Percentiles rank a stretch among this genome's conserved stretches.
These are phyloP conservation scores for Popillia japonica DNA, from an alignment of 1,140 invertebrate genomes.

Conservation along the genomic window DNA sequence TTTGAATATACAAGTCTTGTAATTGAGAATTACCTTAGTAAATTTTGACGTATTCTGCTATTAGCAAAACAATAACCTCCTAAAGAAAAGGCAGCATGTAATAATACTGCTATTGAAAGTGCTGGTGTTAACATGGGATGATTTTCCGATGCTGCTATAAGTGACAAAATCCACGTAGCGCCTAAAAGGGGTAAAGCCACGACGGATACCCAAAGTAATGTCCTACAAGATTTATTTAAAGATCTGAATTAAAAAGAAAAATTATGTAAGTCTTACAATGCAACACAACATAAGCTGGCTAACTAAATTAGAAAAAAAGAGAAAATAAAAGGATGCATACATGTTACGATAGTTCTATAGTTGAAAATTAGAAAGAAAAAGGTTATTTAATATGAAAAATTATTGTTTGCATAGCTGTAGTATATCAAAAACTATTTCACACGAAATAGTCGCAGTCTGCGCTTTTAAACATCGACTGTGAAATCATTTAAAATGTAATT, in stretches of 20 bases:
- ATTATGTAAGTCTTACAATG: slow-evolving; percentile 14
- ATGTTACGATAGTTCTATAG: background rate
- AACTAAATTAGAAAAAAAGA: slow-evolving; percentile 52
- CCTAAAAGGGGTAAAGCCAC: slow-evolving; percentile 80
- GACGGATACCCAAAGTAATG: slow-evolving; percentile 84
- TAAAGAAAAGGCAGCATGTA: slow-evolving; percentile 80
- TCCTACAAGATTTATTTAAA: slow-evolving; percentile 63
- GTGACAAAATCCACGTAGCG: slow-evolving; percentile 80
- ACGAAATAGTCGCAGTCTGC: too few species aligned
- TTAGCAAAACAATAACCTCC: slow-evolving; percentile 87
- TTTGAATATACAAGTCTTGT: too few species aligned
- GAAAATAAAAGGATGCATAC: background rate
- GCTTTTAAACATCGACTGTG: too few species aligned
- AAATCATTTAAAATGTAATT: too few species aligned
- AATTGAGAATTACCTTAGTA: slow-evolving; percentile 60
- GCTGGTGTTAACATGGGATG: slow-evolving; percentile 75
- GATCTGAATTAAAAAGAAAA: slow-evolving; percentile 26
- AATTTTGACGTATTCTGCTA: slow-evolving; percentile 75
- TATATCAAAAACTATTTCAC: too few species aligned
- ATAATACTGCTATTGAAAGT: slow-evolving; percentile 73
- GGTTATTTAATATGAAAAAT: too few species aligned
- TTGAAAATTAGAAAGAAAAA: too few species aligned
- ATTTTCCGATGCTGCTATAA: slow-evolving; percentile 82
- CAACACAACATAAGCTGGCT: background rate
- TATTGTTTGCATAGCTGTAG: too few species aligned